Conservation (phyloP, 2,797 vertebrate species). For the Lagorchestes hirsutus region DNA sequence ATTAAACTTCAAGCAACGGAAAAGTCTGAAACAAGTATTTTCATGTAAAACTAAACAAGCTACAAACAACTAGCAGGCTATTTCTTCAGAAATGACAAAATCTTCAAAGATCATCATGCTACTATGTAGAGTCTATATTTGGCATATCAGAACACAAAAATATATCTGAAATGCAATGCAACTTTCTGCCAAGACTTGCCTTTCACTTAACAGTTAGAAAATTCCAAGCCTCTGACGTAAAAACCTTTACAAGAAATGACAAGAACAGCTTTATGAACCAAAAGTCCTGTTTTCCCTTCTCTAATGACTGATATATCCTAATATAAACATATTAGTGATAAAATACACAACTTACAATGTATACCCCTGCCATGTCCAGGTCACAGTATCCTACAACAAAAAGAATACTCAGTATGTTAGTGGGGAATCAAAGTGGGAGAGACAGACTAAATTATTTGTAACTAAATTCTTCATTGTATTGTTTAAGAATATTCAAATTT, state of each 20-base stretch:
- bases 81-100: not conserved
- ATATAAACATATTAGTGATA: conserved; percentile 10
- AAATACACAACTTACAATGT: conserved; percentile 90
- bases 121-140: not conserved
- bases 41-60: not conserved
- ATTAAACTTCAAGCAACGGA: not conserved
- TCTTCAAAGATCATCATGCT: not conserved
- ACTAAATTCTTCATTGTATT: conserved; percentile 13
- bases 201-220: not conserved
- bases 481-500: not conserved
- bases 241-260: conserved; percentile 26
- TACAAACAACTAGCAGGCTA: not conserved
- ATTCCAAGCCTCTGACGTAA: conserved; percentile 26
- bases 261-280: conserved; percentile 17
- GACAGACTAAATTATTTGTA: not conserved
- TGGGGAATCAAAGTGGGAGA: not conserved
- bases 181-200: not conserved
- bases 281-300: conserved; percentile 24
- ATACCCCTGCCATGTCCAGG: conserved; percentile 99
- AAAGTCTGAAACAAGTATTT: conserved; percentile 13
- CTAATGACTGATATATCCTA: not conserved
- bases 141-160: not conserved
- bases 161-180: not conserved
- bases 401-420: conserved; percentile 63
- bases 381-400: conserved; percentile 94